phyloP scores from a whole-genome alignment of 2,113 vertebrate genomes.

The Carassius auratus region DNA sequence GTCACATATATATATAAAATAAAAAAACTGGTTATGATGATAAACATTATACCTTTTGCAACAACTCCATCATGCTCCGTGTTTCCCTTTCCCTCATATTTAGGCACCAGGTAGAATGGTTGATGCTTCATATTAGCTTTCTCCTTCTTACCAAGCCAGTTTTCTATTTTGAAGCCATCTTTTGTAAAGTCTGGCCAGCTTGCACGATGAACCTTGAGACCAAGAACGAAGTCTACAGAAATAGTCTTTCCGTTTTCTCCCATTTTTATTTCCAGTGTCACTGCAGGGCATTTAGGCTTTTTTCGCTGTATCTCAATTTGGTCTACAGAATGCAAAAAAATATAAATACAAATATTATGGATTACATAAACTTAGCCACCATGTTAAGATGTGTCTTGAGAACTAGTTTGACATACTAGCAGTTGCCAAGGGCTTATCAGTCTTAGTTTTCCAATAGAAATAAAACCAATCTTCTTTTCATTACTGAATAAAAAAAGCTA shows the following conservation, averaged over 20 bases:
- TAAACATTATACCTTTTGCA: slow-evolving; percentile 61
- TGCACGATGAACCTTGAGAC: slow-evolving; percentile 66
- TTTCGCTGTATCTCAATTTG: slow-evolving; percentile 64
- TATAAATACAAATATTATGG: neutral
- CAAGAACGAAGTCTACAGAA: slow-evolving; percentile 84
- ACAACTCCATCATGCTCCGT: slow-evolving; percentile 55
- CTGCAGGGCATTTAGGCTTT: slow-evolving; percentile 80
- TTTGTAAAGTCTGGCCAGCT: slow-evolving; percentile 77
- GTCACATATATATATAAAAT: neutral
- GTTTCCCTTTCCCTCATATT: slow-evolving; percentile 75
- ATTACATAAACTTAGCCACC: too few species aligned
- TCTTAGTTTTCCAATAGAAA: too few species aligned
- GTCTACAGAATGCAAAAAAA: slow-evolving; percentile 7
- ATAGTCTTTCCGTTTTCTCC: slow-evolving; percentile 58
- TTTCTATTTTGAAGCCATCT: slow-evolving; percentile 69
- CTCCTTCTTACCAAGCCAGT: slow-evolving; percentile 81
- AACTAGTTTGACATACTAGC: neutral
- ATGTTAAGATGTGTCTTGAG: too few species aligned
- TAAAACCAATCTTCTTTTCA: too few species aligned
- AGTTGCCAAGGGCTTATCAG: too few species aligned
- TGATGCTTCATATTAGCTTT: neutral
- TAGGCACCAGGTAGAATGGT: slow-evolving; percentile 82
- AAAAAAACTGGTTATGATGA: neutral
- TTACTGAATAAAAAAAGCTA: too few species aligned
- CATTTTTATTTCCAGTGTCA: slow-evolving; percentile 76